Conservation (phyloP, 2,888 invertebrate species). For the Elaeidobius kamerunicus region DNA sequence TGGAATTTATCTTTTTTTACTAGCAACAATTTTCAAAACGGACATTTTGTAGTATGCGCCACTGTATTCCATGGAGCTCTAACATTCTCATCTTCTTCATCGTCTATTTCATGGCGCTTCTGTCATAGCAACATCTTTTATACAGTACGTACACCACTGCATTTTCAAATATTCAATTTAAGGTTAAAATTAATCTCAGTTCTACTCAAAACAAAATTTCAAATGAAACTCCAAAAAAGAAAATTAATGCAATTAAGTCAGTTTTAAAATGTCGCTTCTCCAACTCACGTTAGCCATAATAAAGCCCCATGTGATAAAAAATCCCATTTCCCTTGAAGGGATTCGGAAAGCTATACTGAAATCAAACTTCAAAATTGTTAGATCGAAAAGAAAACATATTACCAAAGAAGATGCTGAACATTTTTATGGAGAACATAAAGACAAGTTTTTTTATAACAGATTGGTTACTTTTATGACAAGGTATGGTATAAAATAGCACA, state of each 20-base stretch:
- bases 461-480: constrained; percentile 79
- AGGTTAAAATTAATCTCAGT: no score
- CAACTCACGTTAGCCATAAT: constrained; percentile 82
- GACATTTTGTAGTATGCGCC: no score
- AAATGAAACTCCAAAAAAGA: no score
- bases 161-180: no score
- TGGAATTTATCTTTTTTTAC: no score
- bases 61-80: no score
- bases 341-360: constrained; percentile 64
- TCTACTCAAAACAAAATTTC: constrained; percentile 1
- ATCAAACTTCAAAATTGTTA: constrained; percentile 70
- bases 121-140: no score
- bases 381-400: constrained; percentile 63
- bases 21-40: no score
- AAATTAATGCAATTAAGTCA: background rate
- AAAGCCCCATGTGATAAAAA: constrained; percentile 81
- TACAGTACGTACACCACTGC: no score
- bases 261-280: constrained; percentile 43
- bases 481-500: constrained; percentile 48
- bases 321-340: constrained; percentile 67
- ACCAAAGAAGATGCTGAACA: constrained; percentile 61
- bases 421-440: constrained; percentile 81
- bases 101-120: no score
- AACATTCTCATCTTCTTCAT: no score
- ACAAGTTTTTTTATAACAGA: constrained; percentile 80